These are phyloP conservation scores for Cyprinodon diabolis DNA, from an alignment of 2,797 vertebrate species.

Conservation along the genomic window DNA sequence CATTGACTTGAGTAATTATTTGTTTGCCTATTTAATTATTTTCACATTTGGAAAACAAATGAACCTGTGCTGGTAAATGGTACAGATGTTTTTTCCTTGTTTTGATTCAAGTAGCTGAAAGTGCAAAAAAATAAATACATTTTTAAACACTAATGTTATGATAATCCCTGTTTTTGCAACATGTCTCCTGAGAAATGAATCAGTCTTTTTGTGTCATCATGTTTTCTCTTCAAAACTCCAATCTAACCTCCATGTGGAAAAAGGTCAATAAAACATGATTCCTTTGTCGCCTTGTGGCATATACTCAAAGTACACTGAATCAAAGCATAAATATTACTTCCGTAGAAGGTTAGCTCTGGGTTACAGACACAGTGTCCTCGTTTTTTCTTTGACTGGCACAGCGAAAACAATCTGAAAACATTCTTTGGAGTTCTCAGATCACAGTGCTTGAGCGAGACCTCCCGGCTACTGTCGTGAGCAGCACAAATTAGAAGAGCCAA, in stretches of 20 bases:
- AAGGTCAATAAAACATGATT: conserved; percentile 69
- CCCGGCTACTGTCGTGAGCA: conserved; percentile 61
- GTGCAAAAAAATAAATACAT: conserved; percentile 10
- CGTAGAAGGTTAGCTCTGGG: conserved; percentile 64
- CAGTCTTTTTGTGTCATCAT: conserved; percentile 49
- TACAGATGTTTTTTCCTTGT: conserved; percentile 22
- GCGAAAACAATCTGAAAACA: conserved; percentile 75
- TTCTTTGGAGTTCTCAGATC: conserved; percentile 50
- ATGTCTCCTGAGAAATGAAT: conserved; percentile 43
- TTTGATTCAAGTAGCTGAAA: conserved; percentile 22
- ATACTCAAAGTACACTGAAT: conserved; percentile 63
- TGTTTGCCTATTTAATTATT: conserved; percentile 88
- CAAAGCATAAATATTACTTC: conserved; percentile 76
- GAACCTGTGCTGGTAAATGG: conserved; percentile 51
- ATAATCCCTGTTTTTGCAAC: conserved; percentile 15
- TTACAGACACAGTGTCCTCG: conserved; percentile 61
- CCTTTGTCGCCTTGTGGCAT: conserved; percentile 68
- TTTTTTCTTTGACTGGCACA: conserved; percentile 60
- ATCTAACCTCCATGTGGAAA: conserved; percentile 55
- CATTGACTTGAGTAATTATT: conserved; percentile 89
- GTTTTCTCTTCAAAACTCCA: conserved; percentile 32
- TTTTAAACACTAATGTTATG: conserved; percentile 8
- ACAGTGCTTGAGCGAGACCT: conserved; percentile 56
- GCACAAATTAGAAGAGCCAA: conserved; percentile 60
- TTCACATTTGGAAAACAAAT: conserved; percentile 83